Evolutionary conservation across 1,140 invertebrate species (phyloP), one percentile per base, ranked within the genome.

Genomic region (Halotydeus destructor): DNA sequence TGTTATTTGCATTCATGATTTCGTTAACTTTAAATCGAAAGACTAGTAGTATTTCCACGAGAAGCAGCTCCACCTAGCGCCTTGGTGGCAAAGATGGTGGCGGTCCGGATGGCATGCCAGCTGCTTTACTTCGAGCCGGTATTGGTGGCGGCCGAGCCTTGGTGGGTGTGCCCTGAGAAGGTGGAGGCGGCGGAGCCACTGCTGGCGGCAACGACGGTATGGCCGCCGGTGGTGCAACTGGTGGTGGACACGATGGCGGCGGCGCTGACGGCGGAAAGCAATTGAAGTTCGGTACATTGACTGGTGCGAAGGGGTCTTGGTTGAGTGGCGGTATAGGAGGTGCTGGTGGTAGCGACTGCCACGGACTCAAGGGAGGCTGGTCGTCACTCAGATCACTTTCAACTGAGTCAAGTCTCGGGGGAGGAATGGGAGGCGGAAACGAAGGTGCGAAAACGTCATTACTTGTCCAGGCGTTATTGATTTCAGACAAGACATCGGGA

Each of bases 61-160:
- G n/a, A n/a, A n/a, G n/a, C n/a, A n/a, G n/a, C n/a, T n/a, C n/a
- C n/a, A n/a, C n/a, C n/a, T n/a, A n/a, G n/a, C n/a, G n/a, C n/a
- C n/a, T n/a, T n/a, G n/a, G n/a, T n/a, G n/a, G n/a, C n/a, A n/a
- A n/a, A n/a, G n/a, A n/a, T n/a, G n/a, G n/a, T n/a, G n/a, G n/a
- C n/a, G n/a, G n/a, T n/a, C n/a, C n/a, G n/a, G n/a, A n/a, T n/a
- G n/a, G n/a, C n/a, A n/a, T n/a, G n/a, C n/a, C n/a, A n/a, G n/a
- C n/a, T n/a, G 39, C 27, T 33, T 9, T 30, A 11, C n/a, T 43
- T 35, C 41, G 31, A 6, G 41, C 41, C 12, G 41, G 41, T 2
- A 43, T 43, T 22, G 41, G 41, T 2, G 41, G 41, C n/a, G n/a
- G n/a, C n/a, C n/a, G n/a, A n/a, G n/a, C n/a, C n/a, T 14, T 14